Percentiles rank a stretch among this genome's conserved stretches.
phyloP scores from a whole-genome alignment of 1,140 invertebrate genomes.

The Periplaneta americana region DNA sequence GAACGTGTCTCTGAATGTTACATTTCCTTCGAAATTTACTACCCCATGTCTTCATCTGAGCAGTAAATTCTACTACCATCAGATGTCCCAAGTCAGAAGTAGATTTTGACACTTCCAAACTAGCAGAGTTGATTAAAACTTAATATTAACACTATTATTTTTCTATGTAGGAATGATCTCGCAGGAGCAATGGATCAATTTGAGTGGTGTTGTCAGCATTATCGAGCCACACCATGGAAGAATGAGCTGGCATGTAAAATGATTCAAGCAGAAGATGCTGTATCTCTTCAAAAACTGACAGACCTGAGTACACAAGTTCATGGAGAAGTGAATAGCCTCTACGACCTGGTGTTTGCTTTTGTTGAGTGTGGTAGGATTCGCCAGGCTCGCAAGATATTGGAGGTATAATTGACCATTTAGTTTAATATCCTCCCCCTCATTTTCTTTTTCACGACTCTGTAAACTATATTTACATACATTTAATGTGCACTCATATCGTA shows the following conservation, averaged over 20 bases:
- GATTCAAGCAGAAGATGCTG: slow-evolving; percentile 70
- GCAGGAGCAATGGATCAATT: slow-evolving; percentile 60
- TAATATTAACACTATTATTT: no score
- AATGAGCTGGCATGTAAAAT: slow-evolving; percentile 60
- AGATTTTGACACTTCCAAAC: no score
- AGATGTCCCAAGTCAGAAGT: no score
- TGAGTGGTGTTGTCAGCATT: slow-evolving; percentile 55
- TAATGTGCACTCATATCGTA: no score
- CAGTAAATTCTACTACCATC: no score
- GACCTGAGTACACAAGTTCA: slow-evolving; percentile 69
- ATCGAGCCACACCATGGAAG: slow-evolving; percentile 63
- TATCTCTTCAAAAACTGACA: slow-evolving; percentile 67
- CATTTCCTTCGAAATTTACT: no score
- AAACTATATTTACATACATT: no score
- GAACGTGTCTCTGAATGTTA: no score
- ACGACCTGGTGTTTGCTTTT: slow-evolving; percentile 75
- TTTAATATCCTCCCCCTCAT: no score
- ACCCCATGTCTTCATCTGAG: no score
- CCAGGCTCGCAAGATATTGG: slow-evolving; percentile 75
- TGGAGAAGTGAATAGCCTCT: slow-evolving; percentile 75
- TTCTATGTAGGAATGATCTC: slow-evolving; percentile 47
- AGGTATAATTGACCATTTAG: slow-evolving; percentile 47
- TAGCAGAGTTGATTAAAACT: no score
- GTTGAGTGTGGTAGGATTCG: slow-evolving; percentile 66
- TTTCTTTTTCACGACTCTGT: no score